Base-by-base conservation (phyloP, 2,113 vertebrate species). In the Turnix velox region DNA sequence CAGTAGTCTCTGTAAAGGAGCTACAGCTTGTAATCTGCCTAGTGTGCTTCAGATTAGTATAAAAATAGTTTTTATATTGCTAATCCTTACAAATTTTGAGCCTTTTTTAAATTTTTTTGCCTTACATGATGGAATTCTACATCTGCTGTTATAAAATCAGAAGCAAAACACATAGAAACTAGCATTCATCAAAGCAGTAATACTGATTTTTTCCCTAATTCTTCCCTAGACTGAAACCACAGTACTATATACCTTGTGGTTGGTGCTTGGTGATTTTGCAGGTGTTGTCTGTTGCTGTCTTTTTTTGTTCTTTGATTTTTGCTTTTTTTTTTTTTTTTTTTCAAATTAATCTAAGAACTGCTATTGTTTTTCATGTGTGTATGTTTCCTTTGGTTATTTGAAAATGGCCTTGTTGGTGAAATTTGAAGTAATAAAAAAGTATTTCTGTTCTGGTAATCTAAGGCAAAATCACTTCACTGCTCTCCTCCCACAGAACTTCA, bases 31-130 rank as follows among this genome's bases (percentile, higher is more conserved):
- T 89, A 79, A 79, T 91, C 71, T 95, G 54, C n/a, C 74, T 83
- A 30, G 20, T 28, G 46, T 49, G 46, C 58, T 89, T 92, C 57
- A 84, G 54, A 85, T 94, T 45, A 88, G 28, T 85, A 77, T 51
- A 91, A 83, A 93, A 92, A 69, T 66, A 85, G 78, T 43, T 80
- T 86, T 73, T 79, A 33, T 61, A n/a, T 84, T 94, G 43, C 48
- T 94, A 62, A 94, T 87, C 58, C 62, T 87, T 79, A 87, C 9
- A 65, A 68, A 42, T n/a, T n/a, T n/a, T n/a, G n/a, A n/a, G n/a
- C n/a, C n/a, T 31, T 51, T 24, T 49, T 28, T 51, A 8, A 15
- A 3, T 37, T 27, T 9, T 7, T 6, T 20, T 6, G 1, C 18
- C 9, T 65, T 78, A 67, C 85, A 33, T 63, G 88, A 61, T n/a